Base-by-base conservation (phyloP, 1,140 invertebrate genomes). In the Drosophila dunni region DNA sequence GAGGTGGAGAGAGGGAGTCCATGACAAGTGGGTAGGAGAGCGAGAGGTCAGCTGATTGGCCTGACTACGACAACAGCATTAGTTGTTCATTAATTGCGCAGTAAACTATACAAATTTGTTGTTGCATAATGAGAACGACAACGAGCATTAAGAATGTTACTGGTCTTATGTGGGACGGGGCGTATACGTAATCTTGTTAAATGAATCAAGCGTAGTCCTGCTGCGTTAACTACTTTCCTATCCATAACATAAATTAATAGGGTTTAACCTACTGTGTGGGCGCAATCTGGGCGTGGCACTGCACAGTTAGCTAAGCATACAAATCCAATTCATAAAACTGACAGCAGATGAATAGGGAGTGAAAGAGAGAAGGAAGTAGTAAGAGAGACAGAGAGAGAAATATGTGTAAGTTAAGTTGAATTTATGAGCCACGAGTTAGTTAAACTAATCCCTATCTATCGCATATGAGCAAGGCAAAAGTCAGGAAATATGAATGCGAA, bases 111-210 rank as follows among this genome's bases (percentile, higher is more conserved):
- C 48, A 48, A 82, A 65, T 58, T 51, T 63, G 15, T 44, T 50
- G 20, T 46, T 64, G 50, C 50, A 50, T 77, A 74, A 76, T 73
- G 62, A 64, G 34, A 38, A 44, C 56, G 58, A 44, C 40, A 60
- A 61, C 44, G 65, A 15, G 34, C 29, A 53, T 54, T 40, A 67
- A 56, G 42, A 8, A 58, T 69, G 46, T 17, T 38, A 42, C 13
- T 40, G 13, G 10, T 3, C 7, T 29, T 38, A 4, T 1, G 45
- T 5, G 7, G 29, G 54, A 45, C 34, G 34, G 50, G 60, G 65
- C 78, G 81, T 84, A 84, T 85, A 45, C 73, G 69, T 85, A 84
- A 85, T 84, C 81, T 68, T 70, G 62, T 57, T 85, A 66, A 77
- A 74, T 64, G 77, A 45, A 73, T 79, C 57, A 68, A 65, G 79